A percentile compares a stretch with the other conserved stretches of the same genome.
phyloP scores from a whole-genome alignment of 2,113 vertebrate species.

The Pavo muticus region DNA sequence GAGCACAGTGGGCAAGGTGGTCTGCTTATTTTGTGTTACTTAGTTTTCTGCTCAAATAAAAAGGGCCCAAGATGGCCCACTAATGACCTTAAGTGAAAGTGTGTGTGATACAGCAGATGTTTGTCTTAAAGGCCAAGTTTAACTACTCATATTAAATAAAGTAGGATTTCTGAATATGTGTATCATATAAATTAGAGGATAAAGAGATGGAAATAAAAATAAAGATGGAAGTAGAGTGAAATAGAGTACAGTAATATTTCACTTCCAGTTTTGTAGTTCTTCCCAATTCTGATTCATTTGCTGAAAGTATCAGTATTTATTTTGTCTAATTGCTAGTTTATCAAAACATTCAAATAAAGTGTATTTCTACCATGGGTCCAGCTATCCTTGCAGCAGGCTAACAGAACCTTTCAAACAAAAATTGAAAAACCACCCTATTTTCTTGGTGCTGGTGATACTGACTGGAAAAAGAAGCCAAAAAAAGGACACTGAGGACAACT shows the following conservation, averaged over 20 bases:
- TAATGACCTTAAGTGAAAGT: background rate
- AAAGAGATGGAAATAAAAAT: background rate
- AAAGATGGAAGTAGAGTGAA: background rate
- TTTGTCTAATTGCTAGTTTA: background rate
- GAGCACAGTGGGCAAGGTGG: background rate
- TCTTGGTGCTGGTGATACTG: background rate
- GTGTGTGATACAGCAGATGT: background rate
- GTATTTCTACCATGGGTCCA: background rate
- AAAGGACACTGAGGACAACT: accelerated
- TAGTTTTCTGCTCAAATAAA: background rate
- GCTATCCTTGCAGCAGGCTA: background rate
- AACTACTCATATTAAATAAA: background rate
- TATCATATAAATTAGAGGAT: background rate
- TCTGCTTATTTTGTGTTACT: background rate
- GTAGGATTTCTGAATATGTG: background rate
- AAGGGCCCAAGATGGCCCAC: background rate
- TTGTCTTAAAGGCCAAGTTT: background rate
- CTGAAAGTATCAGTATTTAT: background rate
- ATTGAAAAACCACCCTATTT: background rate
- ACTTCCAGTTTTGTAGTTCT: background rate
- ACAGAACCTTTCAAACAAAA: background rate
- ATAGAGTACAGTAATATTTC: background rate
- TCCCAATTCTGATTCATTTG: background rate
- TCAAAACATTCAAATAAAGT: background rate
- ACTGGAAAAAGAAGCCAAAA: background rate